Evolutionary conservation across 2,888 invertebrate species (phyloP).

Genomic region (Synanthedon formicaeformis): DNA sequence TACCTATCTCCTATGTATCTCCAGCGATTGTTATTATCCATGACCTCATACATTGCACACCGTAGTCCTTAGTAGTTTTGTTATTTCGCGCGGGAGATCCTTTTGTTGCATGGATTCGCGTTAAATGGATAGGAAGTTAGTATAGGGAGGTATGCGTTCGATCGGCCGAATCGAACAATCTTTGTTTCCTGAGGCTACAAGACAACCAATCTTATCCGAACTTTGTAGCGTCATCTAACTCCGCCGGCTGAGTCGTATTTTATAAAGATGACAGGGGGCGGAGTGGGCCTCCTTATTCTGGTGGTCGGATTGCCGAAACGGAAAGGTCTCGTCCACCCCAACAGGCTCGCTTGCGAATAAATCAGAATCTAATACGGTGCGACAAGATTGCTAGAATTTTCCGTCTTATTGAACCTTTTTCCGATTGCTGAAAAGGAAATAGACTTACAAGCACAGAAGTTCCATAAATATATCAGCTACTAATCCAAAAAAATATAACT

Average conservation of each 20-base stretch:
- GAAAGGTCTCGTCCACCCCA: conserved; percentile 52
- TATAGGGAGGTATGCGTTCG: conserved; percentile 53
- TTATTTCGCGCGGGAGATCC: conserved; percentile 64
- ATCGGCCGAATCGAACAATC: conserved; percentile 63
- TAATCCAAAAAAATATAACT: background rate
- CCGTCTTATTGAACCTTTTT: conserved; percentile 51
- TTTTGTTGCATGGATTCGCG: conserved; percentile 65
- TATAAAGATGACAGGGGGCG: conserved; percentile 11
- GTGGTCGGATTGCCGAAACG: conserved; percentile 29
- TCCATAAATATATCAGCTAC: too few relatives aligned
- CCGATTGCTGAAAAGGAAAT: background rate
- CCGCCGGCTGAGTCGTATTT: conserved; percentile 10
- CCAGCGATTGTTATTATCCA: background rate
- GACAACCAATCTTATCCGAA: conserved; percentile 37
- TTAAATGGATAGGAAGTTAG: conserved; percentile 70
- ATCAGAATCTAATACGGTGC: conserved; percentile 62
- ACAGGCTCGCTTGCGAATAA: conserved; percentile 46
- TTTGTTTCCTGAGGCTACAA: conserved; percentile 63
- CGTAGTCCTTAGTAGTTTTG: conserved; percentile 57
- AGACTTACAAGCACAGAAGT: background rate
- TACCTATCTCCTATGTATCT: too few relatives aligned
- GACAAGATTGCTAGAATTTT: conserved; percentile 58
- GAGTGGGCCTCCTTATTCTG: conserved; percentile 29
- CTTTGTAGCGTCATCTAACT: conserved; percentile 26
- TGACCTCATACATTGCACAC: conserved; percentile 16